Evolutionary conservation across 2,888 invertebrate species (phyloP), one percentile per base, ranked within the genome.

Genomic region (Anaspis maculata): DNA sequence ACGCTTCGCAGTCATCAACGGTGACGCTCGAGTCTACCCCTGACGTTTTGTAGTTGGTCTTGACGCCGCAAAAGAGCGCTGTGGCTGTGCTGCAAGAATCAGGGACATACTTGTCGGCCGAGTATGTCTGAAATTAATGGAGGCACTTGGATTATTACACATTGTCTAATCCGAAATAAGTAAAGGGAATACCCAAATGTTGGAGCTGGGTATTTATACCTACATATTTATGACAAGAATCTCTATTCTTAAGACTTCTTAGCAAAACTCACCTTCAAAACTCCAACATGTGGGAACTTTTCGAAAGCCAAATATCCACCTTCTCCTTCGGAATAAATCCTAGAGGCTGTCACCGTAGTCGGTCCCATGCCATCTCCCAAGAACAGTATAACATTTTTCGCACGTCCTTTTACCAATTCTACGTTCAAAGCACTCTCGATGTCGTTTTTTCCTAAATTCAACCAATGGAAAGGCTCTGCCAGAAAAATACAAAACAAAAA

Each of bases 361-460:
- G 83, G 74, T 0, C 90, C 90, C 90, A 92, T 89, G 2, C 92
- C 94, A 56, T 94, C 92, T 0, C 91, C 92, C 3, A 94, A 67
- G 57, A 91, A 90, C 0, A 92, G 50, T 29, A 92, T 81, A 1
- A 90, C 79, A 59, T 91, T 92, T 61, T 79, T 85, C 0, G 91
- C 90, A n/a, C n/a, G n/a, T n/a, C n/a, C n/a, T n/a, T n/a, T n/a
- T n/a, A n/a, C n/a, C n/a, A n/a, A n/a, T n/a, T 48, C 34, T 19
- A 45, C 39, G 15, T 48, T 42, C 12, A 62, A 30, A 1, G 62
- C 57, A 27, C 37, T 39, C 12, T 49, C 15, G 16, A 66, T 43
- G 34, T 64, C 62, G 13, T 54, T 39, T 15, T 45, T 37, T 10
- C 53, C 62, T 6, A 57, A 33, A 15, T 49, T 42, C 19, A 43